A percentile compares a stretch with the other conserved stretches of the same genome.
These are phyloP conservation scores for Theristicus caerulescens DNA, from an alignment of 2,113 vertebrate genomes.

Conservation along the genomic window DNA sequence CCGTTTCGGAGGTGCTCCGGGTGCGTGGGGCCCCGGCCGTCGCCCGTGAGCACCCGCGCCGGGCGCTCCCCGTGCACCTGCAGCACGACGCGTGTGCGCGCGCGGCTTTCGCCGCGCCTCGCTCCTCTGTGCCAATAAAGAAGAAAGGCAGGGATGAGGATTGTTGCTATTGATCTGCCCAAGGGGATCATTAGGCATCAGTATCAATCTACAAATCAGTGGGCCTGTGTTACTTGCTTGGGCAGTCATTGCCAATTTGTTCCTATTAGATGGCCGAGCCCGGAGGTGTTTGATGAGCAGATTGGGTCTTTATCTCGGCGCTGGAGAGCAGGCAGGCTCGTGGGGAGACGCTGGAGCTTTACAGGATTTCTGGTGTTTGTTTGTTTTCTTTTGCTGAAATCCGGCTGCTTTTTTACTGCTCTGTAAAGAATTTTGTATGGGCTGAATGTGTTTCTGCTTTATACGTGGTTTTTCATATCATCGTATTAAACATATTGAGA, in stretches of 20 bases:
- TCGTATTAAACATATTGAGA: constrained; percentile 34
- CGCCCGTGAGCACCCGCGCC: not conserved
- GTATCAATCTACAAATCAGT: constrained; percentile 98
- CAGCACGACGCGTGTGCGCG: not conserved
- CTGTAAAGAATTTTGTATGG: not conserved
- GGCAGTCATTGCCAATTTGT: constrained; percentile 99
- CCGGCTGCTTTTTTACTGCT: not conserved
- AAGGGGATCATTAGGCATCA: constrained; percentile 99
- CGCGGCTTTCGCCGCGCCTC: constrained; percentile 39
- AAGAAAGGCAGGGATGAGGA: constrained; percentile 95
- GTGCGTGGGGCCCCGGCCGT: not conserved
- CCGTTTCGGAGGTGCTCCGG: not conserved
- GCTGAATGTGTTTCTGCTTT: not conserved
- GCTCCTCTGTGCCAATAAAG: constrained; percentile 89
- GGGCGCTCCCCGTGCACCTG: not conserved
- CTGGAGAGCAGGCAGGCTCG: constrained; percentile 65
- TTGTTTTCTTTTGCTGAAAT: constrained; percentile 44
- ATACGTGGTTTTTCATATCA: not conserved
- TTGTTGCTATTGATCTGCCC: constrained; percentile 99
- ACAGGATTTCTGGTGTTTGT: constrained; percentile 45
- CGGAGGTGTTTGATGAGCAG: constrained; percentile 90
- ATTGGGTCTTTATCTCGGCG: constrained; percentile 81
- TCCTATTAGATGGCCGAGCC: constrained; percentile 94
- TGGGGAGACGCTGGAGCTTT: constrained; percentile 53
- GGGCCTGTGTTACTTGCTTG: constrained; percentile 88